Base-by-base conservation (phyloP, 2,797 vertebrate genomes). In the Cephalopachus bancanus region DNA sequence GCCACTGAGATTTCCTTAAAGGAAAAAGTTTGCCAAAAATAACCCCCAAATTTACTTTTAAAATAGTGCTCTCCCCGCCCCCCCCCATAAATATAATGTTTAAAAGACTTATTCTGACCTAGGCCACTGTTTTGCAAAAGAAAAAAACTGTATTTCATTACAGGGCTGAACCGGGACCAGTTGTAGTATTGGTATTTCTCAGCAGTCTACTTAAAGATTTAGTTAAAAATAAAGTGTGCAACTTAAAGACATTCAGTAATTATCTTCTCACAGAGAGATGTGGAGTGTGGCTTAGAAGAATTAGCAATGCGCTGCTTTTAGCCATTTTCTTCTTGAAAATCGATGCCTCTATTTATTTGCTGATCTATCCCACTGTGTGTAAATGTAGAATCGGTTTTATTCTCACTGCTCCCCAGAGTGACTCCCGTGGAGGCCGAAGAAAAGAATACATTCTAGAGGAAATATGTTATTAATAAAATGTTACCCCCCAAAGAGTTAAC, bases 221-320 rank as follows among this genome's bases (percentile, higher is more conserved):
- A 91, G 96, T 97, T 96, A 96, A 96, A 97, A 98, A 97, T 97
- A 96, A 96, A 96, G 71, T 72, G 78, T 86, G 76, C 30, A 59
- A 71, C 53, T 86, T 94, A 84, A 96, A 97, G 91, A 78, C 91
- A n/a, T 76, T 95, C 78, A 67, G 57, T 94, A 94, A 95, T 95
- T 95, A 88, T 94, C 83, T 89, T 98, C 59, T 69, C 93, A 75
- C 74, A 93, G 89, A 72, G 92, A 97, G 96, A 96, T 64, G 12
- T n/a, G 57, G 93, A 94, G 65, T 24, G 22, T 96, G 93, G 55
- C 88, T 94, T 91, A 95, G 60, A 79, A 75, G 67, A 96, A 97
- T 96, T 85, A 64, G 95, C 90, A 97, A 80, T 2, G 1, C 2
- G 90, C 81, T 69, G 85, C 92, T 97, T 95, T 95, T 93, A 94